Conservation (phyloP, 2,113 vertebrate genomes). For the Myrmophylax atrothorax region DNA sequence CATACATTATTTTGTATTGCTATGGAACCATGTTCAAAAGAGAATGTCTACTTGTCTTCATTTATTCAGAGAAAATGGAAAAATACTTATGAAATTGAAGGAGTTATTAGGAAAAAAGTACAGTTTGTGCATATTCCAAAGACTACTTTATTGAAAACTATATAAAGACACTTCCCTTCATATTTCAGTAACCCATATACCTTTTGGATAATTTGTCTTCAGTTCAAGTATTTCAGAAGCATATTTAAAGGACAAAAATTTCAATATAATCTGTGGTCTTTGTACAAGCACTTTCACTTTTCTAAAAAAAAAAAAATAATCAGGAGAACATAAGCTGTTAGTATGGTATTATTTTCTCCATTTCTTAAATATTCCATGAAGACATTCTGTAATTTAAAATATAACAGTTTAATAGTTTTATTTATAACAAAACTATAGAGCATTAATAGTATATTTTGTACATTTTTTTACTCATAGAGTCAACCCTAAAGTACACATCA, state of each 20-base stretch:
- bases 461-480: background rate
- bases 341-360: background rate
- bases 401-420: background rate
- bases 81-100: background rate
- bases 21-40: background rate
- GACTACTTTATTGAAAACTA: background rate
- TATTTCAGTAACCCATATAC: background rate
- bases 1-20: background rate
- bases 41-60: background rate
- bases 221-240: background rate
- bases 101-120: background rate
- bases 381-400: background rate
- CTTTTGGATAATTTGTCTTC: background rate
- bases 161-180: background rate
- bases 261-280: background rate
- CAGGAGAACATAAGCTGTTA: background rate
- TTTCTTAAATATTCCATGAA: background rate
- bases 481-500: background rate
- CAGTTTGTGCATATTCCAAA: background rate
- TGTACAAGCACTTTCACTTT: background rate
- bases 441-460: fast-evolving
- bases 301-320: background rate
- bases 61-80: background rate
- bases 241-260: background rate
- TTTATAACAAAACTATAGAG: background rate